Conservation (phyloP, 2,113 vertebrate genomes). For the Epinephelus cyanopodus region DNA sequence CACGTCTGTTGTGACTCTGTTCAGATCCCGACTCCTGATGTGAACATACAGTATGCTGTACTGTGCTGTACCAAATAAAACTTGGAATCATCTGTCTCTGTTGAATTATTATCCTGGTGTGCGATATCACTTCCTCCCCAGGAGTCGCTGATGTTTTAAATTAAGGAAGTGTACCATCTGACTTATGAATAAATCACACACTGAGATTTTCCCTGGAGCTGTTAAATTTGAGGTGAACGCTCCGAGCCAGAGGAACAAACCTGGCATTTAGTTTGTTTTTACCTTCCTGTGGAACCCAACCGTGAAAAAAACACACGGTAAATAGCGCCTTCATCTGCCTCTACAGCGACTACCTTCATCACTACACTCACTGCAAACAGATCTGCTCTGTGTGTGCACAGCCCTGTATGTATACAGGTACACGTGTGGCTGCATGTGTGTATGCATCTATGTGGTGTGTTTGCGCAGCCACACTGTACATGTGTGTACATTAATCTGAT, state of each 20-base stretch:
- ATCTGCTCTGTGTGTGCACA: slow-evolving; percentile 41
- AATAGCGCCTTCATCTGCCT: slow-evolving; percentile 68
- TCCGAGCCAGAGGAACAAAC: slow-evolving; percentile 54
- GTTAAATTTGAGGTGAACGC: slow-evolving; percentile 45
- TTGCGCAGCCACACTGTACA: not conserved
- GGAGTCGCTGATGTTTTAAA: not conserved
- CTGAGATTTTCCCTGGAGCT: slow-evolving; percentile 6
- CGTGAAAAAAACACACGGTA: slow-evolving; percentile 61
- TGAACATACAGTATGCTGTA: slow-evolving; percentile 59
- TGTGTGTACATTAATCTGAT: slow-evolving; percentile 11
- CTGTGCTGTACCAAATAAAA: slow-evolving; percentile 76
- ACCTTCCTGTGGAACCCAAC: slow-evolving; percentile 55
- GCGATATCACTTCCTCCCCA: not conserved
- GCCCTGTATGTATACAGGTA: slow-evolving; percentile 7
- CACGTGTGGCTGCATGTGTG: slow-evolving; percentile 15
- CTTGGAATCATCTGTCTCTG: slow-evolving; percentile 63
- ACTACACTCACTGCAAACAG: slow-evolving; percentile 40
- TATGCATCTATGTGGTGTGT: not conserved
- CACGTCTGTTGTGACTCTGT: slow-evolving; percentile 40
- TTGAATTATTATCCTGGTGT: not conserved
- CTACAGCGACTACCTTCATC: slow-evolving; percentile 73
- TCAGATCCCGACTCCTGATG: slow-evolving; percentile 62
- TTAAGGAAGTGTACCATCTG: not conserved
- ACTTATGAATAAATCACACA: not conserved
- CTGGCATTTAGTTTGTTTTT: slow-evolving; percentile 67